phyloP scores from a whole-genome alignment of 1,140 invertebrate species.

The Campodea augens region DNA sequence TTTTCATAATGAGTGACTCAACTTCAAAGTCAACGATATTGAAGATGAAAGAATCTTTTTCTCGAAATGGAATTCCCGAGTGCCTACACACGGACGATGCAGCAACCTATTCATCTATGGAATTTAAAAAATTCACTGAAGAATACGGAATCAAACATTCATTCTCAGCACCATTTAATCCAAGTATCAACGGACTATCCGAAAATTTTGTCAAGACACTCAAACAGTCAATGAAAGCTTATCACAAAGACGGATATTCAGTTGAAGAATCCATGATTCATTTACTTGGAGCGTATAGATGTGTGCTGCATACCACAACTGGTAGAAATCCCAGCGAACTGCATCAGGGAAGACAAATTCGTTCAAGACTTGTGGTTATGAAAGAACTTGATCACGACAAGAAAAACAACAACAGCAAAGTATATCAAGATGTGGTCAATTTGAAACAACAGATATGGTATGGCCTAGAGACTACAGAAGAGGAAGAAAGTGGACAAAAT shows the following conservation, averaged over 20 bases:
- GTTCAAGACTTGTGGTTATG: too few relatives aligned
- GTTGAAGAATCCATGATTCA: constrained; percentile 17
- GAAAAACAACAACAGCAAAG: too few relatives aligned
- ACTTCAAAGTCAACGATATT: constrained; percentile 8
- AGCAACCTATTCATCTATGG: constrained; percentile 13
- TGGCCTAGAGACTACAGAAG: too few relatives aligned
- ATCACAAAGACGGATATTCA: constrained; percentile 14
- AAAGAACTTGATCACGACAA: too few relatives aligned
- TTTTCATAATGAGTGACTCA: constrained; percentile 11
- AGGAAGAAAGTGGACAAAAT: too few relatives aligned
- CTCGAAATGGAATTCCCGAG: constrained; percentile 14
- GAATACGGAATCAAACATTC: constrained; percentile 14
- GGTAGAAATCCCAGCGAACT: constrained; percentile 12
- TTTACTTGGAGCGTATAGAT: constrained; percentile 17
- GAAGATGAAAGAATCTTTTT: constrained; percentile 14
- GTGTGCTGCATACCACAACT: constrained; percentile 16
- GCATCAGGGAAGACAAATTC: constrained; percentile 1
- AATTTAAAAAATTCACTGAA: constrained; percentile 15
- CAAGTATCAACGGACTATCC: constrained; percentile 15
- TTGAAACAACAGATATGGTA: too few relatives aligned
- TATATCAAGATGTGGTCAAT: too few relatives aligned
- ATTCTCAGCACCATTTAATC: constrained; percentile 13
- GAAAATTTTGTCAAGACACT: constrained; percentile 18
- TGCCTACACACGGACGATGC: constrained; percentile 19
- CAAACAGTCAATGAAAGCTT: constrained; percentile 18